Base-by-base conservation (phyloP, 1,140 invertebrate species). In the Atta colombica region DNA sequence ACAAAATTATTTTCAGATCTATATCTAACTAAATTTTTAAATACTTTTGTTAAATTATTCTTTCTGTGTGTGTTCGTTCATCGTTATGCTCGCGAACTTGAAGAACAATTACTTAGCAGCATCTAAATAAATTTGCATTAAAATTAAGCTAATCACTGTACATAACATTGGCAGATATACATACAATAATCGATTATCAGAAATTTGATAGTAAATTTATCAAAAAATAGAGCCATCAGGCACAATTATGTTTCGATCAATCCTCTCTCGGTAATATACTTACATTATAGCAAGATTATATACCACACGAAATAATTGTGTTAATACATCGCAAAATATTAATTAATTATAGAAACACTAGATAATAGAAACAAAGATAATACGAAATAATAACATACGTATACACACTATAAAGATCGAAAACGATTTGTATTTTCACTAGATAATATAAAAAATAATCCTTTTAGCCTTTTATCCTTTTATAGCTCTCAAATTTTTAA, bases 181-280 rank as follows among this genome's bases (percentile, higher is more conserved):
- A 45, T 31, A 81, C 7, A 53, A 7, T 60, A 72, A 74, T 74
- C 18, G 68, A 72, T 74, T 74, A 39, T 39, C 4, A 74, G 14
- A 63, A 81, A 35, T 81, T 82, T 25, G 68, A 61, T 60, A 58
- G 7, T 71, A 81, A 69, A 81, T 81, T 81, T 49, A 71, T 5
- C 65, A 81, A 65, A 81, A 81, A 81, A 81, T 71, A 58, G 66
- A 25, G n/a, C 8, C 77, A 81, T 39, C 16, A 35, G 8, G 49
- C n/a, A 81, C 78, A 71, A 81, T 81, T 31, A n/a, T 31, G 8
- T 21, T 69, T 68, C 28, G 31, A 69, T 81, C 78, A 65, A 58
- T 81, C 39, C 28, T 21, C 51, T 39, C 51, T 39, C 7, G 8
- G 31, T 71, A 71, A 81, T 58, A 60, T 71, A 55, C 8, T 21